Evolutionary conservation across 2,113 vertebrate species (phyloP).

Genomic region (Centropristis striata): DNA sequence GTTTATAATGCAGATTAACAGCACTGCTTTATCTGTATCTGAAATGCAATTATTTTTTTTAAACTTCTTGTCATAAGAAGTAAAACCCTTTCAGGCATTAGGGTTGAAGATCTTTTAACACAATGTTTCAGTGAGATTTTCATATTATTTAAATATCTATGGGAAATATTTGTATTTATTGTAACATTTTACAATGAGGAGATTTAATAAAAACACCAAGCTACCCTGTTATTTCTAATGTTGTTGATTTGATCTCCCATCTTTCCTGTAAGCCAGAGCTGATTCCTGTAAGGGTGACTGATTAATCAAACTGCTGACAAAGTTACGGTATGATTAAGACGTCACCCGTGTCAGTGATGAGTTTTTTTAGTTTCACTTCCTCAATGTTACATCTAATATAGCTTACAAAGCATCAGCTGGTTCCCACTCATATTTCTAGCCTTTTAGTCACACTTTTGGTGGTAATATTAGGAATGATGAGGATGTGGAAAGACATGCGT

Average conservation of each 20-base stretch:
- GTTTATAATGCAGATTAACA: not conserved
- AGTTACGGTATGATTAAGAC: slow-evolving; percentile 2
- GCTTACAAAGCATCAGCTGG: slow-evolving; percentile 8
- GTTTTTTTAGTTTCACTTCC: slow-evolving; percentile 57
- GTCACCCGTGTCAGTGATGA: not conserved
- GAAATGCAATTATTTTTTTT: no score
- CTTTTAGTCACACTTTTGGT: slow-evolving; percentile 26
- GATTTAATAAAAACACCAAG: slow-evolving; percentile 7
- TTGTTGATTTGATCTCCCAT: not conserved
- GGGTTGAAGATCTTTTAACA: no score
- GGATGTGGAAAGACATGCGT: slow-evolving; percentile 43
- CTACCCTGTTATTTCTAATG: not conserved
- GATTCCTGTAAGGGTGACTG: slow-evolving; percentile 1
- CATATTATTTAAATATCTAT: not conserved
- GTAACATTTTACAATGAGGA: not conserved
- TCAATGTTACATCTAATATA: not conserved
- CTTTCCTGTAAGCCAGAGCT: not conserved
- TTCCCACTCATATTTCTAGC: not conserved
- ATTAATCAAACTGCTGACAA: not conserved
- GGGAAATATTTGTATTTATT: not conserved
- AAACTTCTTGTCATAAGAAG: not conserved
- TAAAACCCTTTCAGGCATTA: not conserved
- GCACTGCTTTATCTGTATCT: not conserved
- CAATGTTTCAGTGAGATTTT: not conserved
- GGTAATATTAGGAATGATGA: slow-evolving; percentile 41